A percentile compares a stretch with the other conserved stretches of the same genome.
phyloP scores from a whole-genome alignment of 1,140 invertebrate genomes.

The Heliothis virescens region DNA sequence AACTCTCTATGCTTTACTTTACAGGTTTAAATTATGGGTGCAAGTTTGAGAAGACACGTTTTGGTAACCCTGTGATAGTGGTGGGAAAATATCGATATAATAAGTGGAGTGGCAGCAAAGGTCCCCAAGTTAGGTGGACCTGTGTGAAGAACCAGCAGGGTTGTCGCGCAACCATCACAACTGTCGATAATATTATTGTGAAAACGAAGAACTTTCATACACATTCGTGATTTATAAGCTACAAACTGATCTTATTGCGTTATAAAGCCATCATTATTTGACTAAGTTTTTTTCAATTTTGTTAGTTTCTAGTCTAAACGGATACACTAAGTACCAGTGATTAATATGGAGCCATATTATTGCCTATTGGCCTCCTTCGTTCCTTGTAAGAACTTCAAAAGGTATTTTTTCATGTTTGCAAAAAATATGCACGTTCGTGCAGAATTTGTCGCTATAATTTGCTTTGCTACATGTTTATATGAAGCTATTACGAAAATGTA shows the following conservation, averaged over 20 bases:
- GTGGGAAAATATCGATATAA: constrained; percentile 74
- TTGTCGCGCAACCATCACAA: constrained; percentile 74
- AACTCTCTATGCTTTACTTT: background rate
- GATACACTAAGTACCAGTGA: too few relatives aligned
- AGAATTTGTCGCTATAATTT: too few relatives aligned
- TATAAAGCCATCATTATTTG: too few relatives aligned
- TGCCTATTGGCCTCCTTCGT: too few relatives aligned
- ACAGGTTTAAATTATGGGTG: constrained; percentile 19
- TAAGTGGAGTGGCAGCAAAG: constrained; percentile 75
- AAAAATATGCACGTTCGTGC: too few relatives aligned
- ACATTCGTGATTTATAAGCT: constrained; percentile 53
- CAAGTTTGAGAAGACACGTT: constrained; percentile 71
- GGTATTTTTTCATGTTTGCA: too few relatives aligned
- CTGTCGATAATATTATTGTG: constrained; percentile 72
- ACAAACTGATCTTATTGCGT: background rate
- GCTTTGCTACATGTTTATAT: too few relatives aligned
- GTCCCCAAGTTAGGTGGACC: constrained; percentile 70
- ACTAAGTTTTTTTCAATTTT: background rate
- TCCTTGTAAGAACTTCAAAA: too few relatives aligned
- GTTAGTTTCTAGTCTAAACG: too few relatives aligned
- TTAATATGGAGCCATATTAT: too few relatives aligned
- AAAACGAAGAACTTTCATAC: constrained; percentile 71
- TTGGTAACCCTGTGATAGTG: constrained; percentile 74
- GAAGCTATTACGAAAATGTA: too few relatives aligned
- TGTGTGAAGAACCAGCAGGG: constrained; percentile 78